phyloP scores from a whole-genome alignment of 1,140 invertebrate genomes.

The Lasioglossum baleicum region DNA sequence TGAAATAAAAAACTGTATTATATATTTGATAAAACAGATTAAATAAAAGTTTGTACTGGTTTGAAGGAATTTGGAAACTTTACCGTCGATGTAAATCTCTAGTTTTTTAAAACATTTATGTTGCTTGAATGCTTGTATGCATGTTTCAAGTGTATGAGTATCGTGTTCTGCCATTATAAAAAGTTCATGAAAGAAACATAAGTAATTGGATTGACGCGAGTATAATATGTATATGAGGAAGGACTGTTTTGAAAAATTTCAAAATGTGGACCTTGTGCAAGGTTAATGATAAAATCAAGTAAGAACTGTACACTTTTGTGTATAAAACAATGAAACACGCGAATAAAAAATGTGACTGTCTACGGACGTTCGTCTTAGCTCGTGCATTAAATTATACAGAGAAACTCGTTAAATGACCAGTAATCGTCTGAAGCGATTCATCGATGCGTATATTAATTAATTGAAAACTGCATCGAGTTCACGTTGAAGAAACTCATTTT shows the following conservation, averaged over 20 bases:
- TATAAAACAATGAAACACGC: not conserved
- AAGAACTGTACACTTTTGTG: not conserved
- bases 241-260: not conserved
- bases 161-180: not conserved
- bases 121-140: not conserved
- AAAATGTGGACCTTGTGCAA: not conserved
- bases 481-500: conserved; percentile 11
- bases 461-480: not conserved
- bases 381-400: not conserved
- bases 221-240: not conserved
- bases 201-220: not conserved
- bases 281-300: not conserved
- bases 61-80: too few relatives aligned
- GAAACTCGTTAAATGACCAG: not conserved
- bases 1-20: too few relatives aligned
- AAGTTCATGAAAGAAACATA: not conserved
- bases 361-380: not conserved
- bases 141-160: not conserved
- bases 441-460: not conserved
- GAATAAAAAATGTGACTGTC: not conserved
- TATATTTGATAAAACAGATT: too few relatives aligned
- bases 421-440: not conserved
- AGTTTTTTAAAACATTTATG: too few relatives aligned
- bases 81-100: too few relatives aligned
- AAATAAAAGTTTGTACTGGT: too few relatives aligned